Evolutionary conservation across 2,888 invertebrate genomes (phyloP).

Genomic region (Dysmachus trigonus): DNA sequence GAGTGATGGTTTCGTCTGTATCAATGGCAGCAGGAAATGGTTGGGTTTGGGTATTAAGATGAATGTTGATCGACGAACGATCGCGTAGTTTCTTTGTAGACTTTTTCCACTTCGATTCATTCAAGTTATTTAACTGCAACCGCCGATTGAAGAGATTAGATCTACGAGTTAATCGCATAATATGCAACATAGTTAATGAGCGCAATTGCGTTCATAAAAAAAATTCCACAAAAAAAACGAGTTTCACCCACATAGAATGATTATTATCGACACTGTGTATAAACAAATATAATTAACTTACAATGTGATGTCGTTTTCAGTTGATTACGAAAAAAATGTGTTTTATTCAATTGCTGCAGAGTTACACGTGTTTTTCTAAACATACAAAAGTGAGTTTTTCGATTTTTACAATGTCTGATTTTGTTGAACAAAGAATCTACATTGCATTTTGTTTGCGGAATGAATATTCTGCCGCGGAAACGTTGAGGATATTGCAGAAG

Average conservation of each 20-base stretch:
- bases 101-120: not conserved
- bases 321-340: too few species aligned
- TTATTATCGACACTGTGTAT: too few species aligned
- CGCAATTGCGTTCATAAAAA: not conserved
- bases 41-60: not conserved
- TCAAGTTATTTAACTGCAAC: not conserved
- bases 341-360: too few species aligned
- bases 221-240: not conserved
- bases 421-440: too few species aligned
- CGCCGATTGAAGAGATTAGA: not conserved
- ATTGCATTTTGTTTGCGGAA: too few species aligned
- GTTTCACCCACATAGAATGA: not conserved
- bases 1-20: not conserved
- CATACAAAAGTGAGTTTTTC: too few species aligned
- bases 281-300: too few species aligned
- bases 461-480: too few species aligned
- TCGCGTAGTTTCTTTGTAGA: not conserved
- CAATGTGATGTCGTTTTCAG: too few species aligned
- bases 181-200: not conserved
- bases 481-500: too few species aligned
- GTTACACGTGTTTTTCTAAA: too few species aligned
- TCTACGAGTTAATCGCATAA: not conserved
- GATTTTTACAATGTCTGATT: too few species aligned
- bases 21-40: not conserved
- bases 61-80: not conserved